Percentiles rank a stretch among this genome's conserved stretches.
These are phyloP conservation scores for Neomorphus geoffroyi DNA, from an alignment of 2,797 vertebrate genomes.

Conservation along the genomic window DNA sequence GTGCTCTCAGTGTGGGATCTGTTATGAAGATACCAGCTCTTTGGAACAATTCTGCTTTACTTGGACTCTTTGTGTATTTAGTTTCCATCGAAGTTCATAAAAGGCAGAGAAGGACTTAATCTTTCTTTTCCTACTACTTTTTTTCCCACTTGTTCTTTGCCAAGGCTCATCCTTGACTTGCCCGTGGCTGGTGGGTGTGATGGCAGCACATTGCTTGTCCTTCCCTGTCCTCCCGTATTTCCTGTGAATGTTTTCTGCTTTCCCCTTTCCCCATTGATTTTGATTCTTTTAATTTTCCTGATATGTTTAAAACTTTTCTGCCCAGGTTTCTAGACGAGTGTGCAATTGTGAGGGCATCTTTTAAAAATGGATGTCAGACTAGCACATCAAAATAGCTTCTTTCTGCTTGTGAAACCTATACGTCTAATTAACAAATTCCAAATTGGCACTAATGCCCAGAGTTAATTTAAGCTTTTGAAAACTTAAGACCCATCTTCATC, in stretches of 20 bases:
- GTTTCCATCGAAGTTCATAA: background rate
- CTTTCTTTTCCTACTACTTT: background rate
- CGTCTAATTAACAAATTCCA: slow-evolving; percentile 10
- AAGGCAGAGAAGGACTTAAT: background rate
- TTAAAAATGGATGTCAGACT: background rate
- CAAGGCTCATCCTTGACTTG: background rate
- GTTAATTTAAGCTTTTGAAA: slow-evolving; percentile 9
- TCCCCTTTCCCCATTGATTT: background rate
- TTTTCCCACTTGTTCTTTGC: background rate
- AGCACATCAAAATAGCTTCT: background rate
- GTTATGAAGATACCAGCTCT: background rate
- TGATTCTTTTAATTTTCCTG: background rate
- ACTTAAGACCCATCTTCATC: background rate
- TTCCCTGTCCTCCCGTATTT: background rate
- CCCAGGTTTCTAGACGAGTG: background rate
- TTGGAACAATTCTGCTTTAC: background rate
- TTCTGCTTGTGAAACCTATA: slow-evolving; percentile 11
- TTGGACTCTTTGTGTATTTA: background rate
- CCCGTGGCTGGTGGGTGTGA: background rate
- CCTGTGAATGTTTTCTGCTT: background rate
- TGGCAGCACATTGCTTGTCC: background rate
- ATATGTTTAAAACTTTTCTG: background rate
- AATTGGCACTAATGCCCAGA: background rate
- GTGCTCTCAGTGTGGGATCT: background rate
- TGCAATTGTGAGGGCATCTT: background rate